phyloP scores from a whole-genome alignment of 2,888 invertebrate species.

The Orthonevra nobilis region DNA sequence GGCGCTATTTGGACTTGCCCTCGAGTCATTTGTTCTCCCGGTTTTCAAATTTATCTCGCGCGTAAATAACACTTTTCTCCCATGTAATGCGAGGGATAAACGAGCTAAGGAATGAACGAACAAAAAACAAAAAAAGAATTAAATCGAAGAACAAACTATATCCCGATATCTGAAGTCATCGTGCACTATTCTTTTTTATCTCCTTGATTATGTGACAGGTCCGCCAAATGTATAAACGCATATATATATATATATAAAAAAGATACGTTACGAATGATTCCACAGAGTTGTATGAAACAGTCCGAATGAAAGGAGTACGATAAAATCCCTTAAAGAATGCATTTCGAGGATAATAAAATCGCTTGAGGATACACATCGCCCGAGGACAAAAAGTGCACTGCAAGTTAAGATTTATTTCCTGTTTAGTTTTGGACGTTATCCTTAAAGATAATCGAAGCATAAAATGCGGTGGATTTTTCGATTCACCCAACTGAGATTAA shows the following conservation, averaged over 20 bases:
- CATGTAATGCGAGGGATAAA: slow-evolving; percentile 48
- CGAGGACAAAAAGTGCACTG: not conserved
- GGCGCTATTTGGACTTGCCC: slow-evolving; percentile 30
- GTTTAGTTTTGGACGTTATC: slow-evolving; percentile 48
- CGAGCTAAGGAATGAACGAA: slow-evolving; percentile 30
- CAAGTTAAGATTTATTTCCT: slow-evolving; percentile 54
- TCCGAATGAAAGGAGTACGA: slow-evolving; percentile 4
- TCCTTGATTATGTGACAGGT: slow-evolving; percentile 49
- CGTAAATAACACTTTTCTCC: slow-evolving; percentile 49
- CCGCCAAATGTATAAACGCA: slow-evolving; percentile 47
- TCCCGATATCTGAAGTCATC: slow-evolving; percentile 35
- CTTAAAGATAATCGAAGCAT: slow-evolving; percentile 51
- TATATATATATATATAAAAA: too few relatives aligned
- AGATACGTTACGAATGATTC: slow-evolving; percentile 43
- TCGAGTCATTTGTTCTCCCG: slow-evolving; percentile 30
- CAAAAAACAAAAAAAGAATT: too few relatives aligned
- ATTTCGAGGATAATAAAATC: slow-evolving; percentile 46
- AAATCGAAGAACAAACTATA: too few relatives aligned
- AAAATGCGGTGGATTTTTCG: slow-evolving; percentile 35
- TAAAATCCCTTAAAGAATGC: slow-evolving; percentile 46
- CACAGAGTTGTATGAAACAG: slow-evolving; percentile 12
- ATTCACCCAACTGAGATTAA: slow-evolving; percentile 11
- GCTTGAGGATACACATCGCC: slow-evolving; percentile 10
- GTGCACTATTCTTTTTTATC: too few relatives aligned
- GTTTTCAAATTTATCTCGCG: slow-evolving; percentile 44